Evolutionary conservation across 2,113 vertebrate genomes (phyloP), one percentile per base, ranked within the genome.

Genomic region (Trogon surrucura): DNA sequence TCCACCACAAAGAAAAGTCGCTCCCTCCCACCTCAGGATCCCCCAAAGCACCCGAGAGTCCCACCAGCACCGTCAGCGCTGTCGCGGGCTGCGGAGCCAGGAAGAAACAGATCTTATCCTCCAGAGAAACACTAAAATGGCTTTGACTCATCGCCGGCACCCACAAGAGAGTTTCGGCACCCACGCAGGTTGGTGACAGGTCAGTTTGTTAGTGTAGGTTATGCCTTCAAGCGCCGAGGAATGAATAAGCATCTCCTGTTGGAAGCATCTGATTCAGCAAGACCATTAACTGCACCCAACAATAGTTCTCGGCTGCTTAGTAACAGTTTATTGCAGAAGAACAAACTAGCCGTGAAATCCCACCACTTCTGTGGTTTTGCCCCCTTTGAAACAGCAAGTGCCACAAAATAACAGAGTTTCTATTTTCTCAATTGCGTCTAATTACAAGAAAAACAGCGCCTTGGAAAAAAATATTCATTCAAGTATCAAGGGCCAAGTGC

Each of bases 191-290:
- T 8, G 57, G 64, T 38, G 85, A 70, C 47, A 48, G 94, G 89
- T 86, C 94, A 95, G 61, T 75, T 34, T n/a, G 34, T 12, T 29
- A 79, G 72, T 22, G 77, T 41, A 50, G 80, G 89, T 29, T 45
- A 38, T 48, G 87, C 75, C 56, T 65, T 16, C 26, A 10, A 71
- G 82, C 80, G 26, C 66, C 4, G 5, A 29, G 69, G 88, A 30
- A 70, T 79, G 93, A 96, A 91, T 89, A 94, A 96, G 77, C 77
- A 93, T 29, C 95, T 91, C 89, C 88, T 65, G 36, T 8, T 85
- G 54, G 47, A 91, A 58, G 71, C 4, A 50, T 62, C 91, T 91
- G 92, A 95, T 86, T 95, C 96, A 95, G 93, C 72, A 89, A 60
- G 83, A 91, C 70, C 80, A 58, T 29, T 70, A 88, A n/a, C 73